These are phyloP conservation scores for Philypnodon macrostomus DNA, from an alignment of 2,797 vertebrate genomes.

Conservation along the genomic window DNA sequence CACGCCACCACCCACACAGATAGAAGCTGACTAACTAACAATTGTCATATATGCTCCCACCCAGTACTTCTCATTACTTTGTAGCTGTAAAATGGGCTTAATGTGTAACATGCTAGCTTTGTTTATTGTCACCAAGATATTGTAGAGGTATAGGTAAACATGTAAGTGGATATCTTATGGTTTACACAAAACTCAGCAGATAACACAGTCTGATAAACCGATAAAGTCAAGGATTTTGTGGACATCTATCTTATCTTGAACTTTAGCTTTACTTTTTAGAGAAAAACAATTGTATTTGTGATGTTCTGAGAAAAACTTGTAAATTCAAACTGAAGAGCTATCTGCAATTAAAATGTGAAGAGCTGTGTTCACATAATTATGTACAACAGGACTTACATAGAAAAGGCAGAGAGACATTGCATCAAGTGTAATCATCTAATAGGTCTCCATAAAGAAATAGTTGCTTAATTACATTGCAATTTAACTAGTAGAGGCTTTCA, in stretches of 20 bases:
- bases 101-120: constrained; percentile 55
- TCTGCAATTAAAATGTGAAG: too few relatives aligned
- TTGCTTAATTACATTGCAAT: too few relatives aligned
- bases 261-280: not conserved
- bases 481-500: too few relatives aligned
- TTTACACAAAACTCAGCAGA: too few relatives aligned
- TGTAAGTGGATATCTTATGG: not conserved
- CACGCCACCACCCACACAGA: constrained; percentile 58
- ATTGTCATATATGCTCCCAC: constrained; percentile 52
- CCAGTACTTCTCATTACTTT: constrained; percentile 30
- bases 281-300: too few relatives aligned
- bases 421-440: too few relatives aligned
- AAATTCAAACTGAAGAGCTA: too few relatives aligned
- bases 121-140: constrained; percentile 33
- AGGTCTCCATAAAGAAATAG: too few relatives aligned
- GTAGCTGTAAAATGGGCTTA: constrained; percentile 57
- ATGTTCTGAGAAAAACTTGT: too few relatives aligned
- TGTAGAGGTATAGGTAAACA: constrained; percentile 1
- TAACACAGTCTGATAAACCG: not conserved
- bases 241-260: not conserved
- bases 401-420: too few relatives aligned
- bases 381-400: too few relatives aligned
- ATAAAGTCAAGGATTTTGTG: not conserved
- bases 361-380: too few relatives aligned
- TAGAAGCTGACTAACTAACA: constrained; percentile 45